Percentiles rank a stretch among this genome's conserved stretches.
These are phyloP conservation scores for Pseudococcus jackbeardsleyi DNA, from an alignment of 2,888 invertebrate species.

Conservation along the genomic window DNA sequence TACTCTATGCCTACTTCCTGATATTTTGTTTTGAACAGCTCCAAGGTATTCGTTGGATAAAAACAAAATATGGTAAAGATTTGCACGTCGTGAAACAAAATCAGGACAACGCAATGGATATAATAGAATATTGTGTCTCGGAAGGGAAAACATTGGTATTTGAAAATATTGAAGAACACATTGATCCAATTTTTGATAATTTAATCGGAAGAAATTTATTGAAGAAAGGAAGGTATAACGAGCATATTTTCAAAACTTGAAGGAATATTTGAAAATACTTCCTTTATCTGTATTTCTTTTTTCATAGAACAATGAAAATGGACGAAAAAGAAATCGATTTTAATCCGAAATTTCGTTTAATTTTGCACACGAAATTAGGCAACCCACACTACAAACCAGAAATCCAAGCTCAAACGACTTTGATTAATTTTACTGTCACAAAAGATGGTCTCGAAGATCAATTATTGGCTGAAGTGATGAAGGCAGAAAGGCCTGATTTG, in stretches of 20 bases:
- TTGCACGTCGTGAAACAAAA: conserved; percentile 83
- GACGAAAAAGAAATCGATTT: conserved; percentile 95
- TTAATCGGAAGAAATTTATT: conserved; percentile 88
- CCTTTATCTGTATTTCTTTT: neutral
- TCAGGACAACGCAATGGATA: conserved; percentile 86
- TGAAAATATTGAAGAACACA: conserved; percentile 89
- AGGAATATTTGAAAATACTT: neutral
- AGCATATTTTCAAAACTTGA: neutral
- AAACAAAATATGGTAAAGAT: conserved; percentile 82
- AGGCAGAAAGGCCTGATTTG: conserved; percentile 91
- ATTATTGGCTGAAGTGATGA: conserved; percentile 91
- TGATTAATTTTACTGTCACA: conserved; percentile 96
- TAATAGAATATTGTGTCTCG: conserved; percentile 81
- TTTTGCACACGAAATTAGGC: conserved; percentile 92
- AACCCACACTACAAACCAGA: conserved; percentile 98
- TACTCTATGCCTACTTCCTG: no score
- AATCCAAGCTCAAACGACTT: conserved; percentile 95
- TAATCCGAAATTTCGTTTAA: conserved; percentile 83
- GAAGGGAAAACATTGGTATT: conserved; percentile 83
- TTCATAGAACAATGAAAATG: conserved; percentile 78
- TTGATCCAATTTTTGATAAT: conserved; percentile 93
- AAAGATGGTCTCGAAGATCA: conserved; percentile 94
- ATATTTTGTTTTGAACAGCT: conserved; percentile 69
- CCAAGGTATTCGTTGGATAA: conserved; percentile 96
- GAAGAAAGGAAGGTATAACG: conserved; percentile 80